Conservation (phyloP, 2,888 invertebrate species). For the Sepioteuthis lessoniana region DNA sequence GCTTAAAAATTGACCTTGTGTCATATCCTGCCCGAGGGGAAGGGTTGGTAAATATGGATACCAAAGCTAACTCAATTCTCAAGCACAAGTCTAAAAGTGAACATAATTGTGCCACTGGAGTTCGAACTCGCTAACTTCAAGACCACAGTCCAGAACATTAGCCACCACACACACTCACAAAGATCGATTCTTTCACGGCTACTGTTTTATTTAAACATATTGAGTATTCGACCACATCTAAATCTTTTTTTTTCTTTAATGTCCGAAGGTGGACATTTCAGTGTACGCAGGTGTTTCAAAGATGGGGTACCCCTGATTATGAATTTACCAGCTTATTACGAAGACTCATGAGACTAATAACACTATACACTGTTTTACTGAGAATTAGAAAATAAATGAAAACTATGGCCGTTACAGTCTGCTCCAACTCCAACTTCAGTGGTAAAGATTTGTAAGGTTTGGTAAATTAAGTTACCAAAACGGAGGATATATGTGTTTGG, state of each 20-base stretch:
- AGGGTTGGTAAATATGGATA: no score
- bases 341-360: background rate
- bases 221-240: background rate
- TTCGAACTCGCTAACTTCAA: no score
- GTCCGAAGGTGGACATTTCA: background rate
- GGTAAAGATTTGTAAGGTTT: background rate
- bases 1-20: no score
- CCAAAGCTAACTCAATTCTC: no score
- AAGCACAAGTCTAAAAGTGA: no score
- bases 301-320: background rate
- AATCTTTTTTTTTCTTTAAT: background rate
- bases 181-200: no score
- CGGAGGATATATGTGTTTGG: background rate
- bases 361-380: background rate
- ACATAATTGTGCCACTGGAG: no score
- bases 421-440: background rate
- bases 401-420: background rate
- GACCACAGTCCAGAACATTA: no score
- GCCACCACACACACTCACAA: no score
- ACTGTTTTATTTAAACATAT: background rate
- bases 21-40: no score
- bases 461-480: background rate
- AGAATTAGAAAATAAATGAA: no score
- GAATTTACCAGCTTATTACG: background rate
- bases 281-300: background rate